Evolutionary conservation across 2,797 vertebrate species (phyloP).

Genomic region (Rhabdophis nuchalis): DNA sequence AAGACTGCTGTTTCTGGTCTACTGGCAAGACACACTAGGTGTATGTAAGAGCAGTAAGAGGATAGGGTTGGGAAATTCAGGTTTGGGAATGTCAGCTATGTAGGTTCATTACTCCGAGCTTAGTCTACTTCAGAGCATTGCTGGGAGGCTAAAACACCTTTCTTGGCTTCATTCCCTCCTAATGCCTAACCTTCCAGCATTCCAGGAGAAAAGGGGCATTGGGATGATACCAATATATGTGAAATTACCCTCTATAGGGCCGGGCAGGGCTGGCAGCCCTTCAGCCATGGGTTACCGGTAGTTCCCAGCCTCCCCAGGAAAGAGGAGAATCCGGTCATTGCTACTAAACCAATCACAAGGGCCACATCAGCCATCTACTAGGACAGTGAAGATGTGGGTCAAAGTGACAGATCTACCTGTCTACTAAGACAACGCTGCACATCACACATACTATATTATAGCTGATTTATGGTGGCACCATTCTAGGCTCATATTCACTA

Average conservation of each 20-base stretch:
- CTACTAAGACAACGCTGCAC: neutral
- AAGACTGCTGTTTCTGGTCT: neutral
- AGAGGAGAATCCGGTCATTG: neutral
- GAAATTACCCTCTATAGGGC: neutral
- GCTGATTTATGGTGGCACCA: neutral
- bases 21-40: neutral
- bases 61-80: neutral
- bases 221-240: neutral
- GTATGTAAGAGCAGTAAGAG: neutral
- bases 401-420: neutral
- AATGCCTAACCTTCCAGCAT: neutral
- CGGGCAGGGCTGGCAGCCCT: neutral
- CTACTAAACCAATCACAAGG: neutral
- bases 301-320: neutral
- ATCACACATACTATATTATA: neutral
- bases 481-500: neutral
- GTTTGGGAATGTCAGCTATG: neutral
- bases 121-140: neutral
- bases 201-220: neutral
- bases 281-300: neutral
- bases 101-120: neutral
- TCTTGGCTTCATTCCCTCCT: neutral
- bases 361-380: neutral
- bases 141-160: neutral
- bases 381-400: neutral